Percentiles rank a stretch among this genome's conserved stretches.
These are phyloP conservation scores for Yponomeuta sedellus DNA, from an alignment of 2,888 invertebrate species.

Conservation along the genomic window DNA sequence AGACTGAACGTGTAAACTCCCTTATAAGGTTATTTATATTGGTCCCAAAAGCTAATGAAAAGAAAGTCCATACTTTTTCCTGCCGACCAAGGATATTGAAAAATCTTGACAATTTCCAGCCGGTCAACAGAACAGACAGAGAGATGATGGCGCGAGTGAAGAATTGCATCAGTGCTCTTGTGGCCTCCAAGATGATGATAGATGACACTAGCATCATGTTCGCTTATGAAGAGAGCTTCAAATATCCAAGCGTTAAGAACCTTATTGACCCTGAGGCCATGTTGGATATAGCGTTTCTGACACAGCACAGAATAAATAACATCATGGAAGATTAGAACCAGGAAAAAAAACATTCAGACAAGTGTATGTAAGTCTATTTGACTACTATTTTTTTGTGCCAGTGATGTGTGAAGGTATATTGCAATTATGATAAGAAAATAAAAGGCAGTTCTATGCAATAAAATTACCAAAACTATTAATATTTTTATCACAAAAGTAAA, in stretches of 20 bases:
- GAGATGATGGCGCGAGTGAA: slow-evolving; percentile 92
- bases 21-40: no score
- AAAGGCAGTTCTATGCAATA: background rate
- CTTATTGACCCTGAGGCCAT: slow-evolving; percentile 89
- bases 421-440: background rate
- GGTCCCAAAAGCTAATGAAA: no score
- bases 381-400: background rate
- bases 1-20: no score
- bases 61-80: no score
- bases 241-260: slow-evolving; percentile 85
- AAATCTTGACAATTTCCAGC: slow-evolving; percentile 52
- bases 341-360: background rate
- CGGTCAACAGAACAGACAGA: slow-evolving; percentile 82
- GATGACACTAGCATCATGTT: slow-evolving; percentile 94
- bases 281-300: slow-evolving; percentile 87
- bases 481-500: background rate
- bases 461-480: background rate
- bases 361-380: background rate
- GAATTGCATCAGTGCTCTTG: slow-evolving; percentile 92
- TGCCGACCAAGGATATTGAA: no score
- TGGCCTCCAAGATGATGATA: slow-evolving; percentile 91
- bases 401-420: background rate
- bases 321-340: slow-evolving; percentile 43
- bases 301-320: slow-evolving; percentile 82
- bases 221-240: slow-evolving; percentile 92